Percentiles rank a stretch among this genome's conserved stretches.
Conservation (phyloP, 2,113 vertebrate genomes). For the Nibea albiflora region DNA sequence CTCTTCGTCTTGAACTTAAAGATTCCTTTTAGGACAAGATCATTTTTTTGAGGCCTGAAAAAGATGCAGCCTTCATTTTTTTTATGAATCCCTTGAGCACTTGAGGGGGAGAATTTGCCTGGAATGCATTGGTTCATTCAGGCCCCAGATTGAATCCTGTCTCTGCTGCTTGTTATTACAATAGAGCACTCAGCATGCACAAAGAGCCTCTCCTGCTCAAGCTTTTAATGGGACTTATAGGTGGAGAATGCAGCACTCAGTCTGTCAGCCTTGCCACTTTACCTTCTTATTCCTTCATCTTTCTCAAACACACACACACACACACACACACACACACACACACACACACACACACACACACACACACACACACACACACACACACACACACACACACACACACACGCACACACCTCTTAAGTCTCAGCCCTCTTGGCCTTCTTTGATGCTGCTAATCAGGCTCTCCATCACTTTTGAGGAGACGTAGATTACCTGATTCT, state of each 20-base stretch:
- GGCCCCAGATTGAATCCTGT: conserved; percentile 64
- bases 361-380: background rate
- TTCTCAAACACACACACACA: conserved; percentile 42
- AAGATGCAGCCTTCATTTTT: conserved; percentile 49
- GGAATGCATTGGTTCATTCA: conserved; percentile 59
- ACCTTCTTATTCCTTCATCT: conserved; percentile 63
- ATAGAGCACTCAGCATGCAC: conserved; percentile 74
- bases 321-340: conserved; percentile 3
- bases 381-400: conserved; percentile 26
- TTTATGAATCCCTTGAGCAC: conserved; percentile 51
- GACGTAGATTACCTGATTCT: conserved; percentile 56
- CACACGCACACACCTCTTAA: conserved; percentile 36
- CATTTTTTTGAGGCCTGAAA: conserved; percentile 36
- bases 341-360: conserved; percentile 17
- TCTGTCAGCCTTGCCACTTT: conserved; percentile 60
- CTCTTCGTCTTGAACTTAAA: background rate
- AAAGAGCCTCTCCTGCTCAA: conserved; percentile 70
- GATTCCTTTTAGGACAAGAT: background rate
- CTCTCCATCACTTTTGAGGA: conserved; percentile 46
- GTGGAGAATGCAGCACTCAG: conserved; percentile 58
- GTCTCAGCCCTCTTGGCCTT: conserved; percentile 41
- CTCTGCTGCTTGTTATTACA: conserved; percentile 74
- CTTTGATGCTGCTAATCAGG: conserved; percentile 70
- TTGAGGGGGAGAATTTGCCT: conserved; percentile 56
- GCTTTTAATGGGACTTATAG: conserved; percentile 74